Evolutionary conservation across 2,797 vertebrate species (phyloP), one percentile per base, ranked within the genome.

Genomic region (Hylomyscus alleni): DNA sequence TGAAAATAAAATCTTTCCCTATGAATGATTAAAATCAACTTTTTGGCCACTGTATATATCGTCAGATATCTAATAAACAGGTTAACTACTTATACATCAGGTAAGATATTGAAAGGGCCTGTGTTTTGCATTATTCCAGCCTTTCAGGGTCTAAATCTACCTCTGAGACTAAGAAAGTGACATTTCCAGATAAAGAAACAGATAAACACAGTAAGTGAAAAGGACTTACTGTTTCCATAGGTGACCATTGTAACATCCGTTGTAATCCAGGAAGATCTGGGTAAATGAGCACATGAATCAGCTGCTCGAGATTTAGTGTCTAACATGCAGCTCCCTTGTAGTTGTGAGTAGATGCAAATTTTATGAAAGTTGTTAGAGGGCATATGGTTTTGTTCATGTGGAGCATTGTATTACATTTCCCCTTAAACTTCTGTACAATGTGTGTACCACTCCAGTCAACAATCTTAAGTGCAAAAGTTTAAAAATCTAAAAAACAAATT

Each of bases 11-110:
- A 85, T 67, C 58, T 83, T 90, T 80, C 4, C 29, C 29, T 62
- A 26, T 47, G 90, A 78, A 91, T 86, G 2, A 90, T 81, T 93
- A 47, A 91, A 91, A 77, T 83, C 2, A 56, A 58, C 82, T 14
- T 5, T 85, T 52, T 77, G 87, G 12, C n/a, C n/a, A 90, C 60
- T 82, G 6, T 19, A 22, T 8, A 40, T 47, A 13, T 86, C 52
- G 60, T 47, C 72, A 69, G 91, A 40, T 24, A 80, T 90, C 31
- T 93, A 84, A 86, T 47, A 72, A 91, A 89, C 75, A 37, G 6
- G 86, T 56, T 22, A 14, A 37, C 81, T 80, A 60, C 40, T 69
- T 94, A 22, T 89, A 92, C 44, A 47, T 69, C 37, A 89, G 67
- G 40, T 6, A 90, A 89, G 73, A 58, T 67, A 54, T 15, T 50